Base-by-base conservation (phyloP, 2,888 invertebrate genomes). In the Cheilosia soror region DNA sequence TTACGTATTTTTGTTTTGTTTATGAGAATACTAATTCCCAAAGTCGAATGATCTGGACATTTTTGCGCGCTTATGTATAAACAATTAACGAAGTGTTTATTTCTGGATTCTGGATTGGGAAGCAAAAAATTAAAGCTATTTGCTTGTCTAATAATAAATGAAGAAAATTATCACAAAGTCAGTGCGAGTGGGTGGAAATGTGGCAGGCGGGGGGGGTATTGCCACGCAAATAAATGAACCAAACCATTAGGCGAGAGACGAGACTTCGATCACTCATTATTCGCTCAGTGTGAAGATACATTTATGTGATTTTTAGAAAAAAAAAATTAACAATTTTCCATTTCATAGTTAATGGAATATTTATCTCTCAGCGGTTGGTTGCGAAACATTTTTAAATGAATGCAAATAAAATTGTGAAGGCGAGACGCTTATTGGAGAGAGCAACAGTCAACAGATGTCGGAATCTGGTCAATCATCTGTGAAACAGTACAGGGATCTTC, bases 221-320 rank as follows among this genome's bases (percentile, higher is more conserved):
- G 11, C 51, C 51, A 51, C 15, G 53, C 44, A 69, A 63, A 49
- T 78, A 49, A 42, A 77, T 47, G 25, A 42, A 51, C 76, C 6
- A 60, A 68, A 33, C 66, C 68, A 68, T 76, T 76, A 76, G 60
- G n/a, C 42, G 11, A 42, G 57, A 40, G 51, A 33, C 27, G 65
- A 75, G 75, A 75, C 75, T 66, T 66, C 58, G 40, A 76, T 76
- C 76, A 60, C 51, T 76, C 66, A 76, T 51, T 68, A 75, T 76
- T 51, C 40, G 58, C 37, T 42, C 51, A 33, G 20, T 44, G 37
- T 25, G 42, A 9, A 58, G 57, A 57, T 27, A 53, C 42, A 72
- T 57, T 51, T 13, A 51, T 51, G n/a, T 9, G 55, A 15, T 31
- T 55, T 29, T 58, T 71, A 27, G 60, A 49, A 40, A n/a, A 37